Evolutionary conservation across 2,113 vertebrate species (phyloP).

Genomic region (Melanocharis versteri): DNA sequence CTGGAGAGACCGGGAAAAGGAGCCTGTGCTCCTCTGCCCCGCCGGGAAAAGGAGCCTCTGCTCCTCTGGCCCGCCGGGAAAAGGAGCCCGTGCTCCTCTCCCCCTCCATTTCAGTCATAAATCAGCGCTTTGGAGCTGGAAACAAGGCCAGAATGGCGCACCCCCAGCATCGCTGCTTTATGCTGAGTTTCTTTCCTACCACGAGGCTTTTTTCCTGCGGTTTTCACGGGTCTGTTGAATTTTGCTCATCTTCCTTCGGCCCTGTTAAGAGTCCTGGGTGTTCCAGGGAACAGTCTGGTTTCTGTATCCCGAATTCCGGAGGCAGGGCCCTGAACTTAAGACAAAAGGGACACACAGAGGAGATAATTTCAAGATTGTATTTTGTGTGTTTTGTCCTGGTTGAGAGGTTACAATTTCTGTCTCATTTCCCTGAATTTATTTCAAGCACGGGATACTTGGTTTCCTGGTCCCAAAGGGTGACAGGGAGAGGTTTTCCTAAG

Average conservation of each 20-base stretch:
- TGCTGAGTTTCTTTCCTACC: rapidly evolving
- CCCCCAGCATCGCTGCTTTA: rapidly evolving
- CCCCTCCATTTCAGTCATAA: not conserved
- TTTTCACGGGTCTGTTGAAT: rapidly evolving
- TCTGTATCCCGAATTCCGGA: not conserved
- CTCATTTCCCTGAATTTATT: not conserved
- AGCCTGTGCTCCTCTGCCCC: not conserved
- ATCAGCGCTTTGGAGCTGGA: rapidly evolving
- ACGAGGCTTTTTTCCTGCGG: not conserved
- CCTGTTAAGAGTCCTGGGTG: not conserved
- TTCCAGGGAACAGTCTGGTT: not conserved
- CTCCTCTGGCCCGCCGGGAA: too few species aligned
- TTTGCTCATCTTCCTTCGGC: not conserved
- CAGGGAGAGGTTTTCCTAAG: not conserved
- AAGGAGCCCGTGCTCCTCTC: not conserved
- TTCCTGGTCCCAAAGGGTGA: not conserved
- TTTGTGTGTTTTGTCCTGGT: not conserved
- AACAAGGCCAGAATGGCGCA: rapidly evolving
- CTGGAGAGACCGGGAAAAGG: rapidly evolving
- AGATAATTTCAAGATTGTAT: not conserved
- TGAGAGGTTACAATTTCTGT: not conserved
- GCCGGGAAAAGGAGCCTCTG: rapidly evolving
- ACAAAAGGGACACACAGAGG: rapidly evolving
- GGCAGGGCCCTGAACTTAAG: not conserved
- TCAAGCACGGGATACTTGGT: rapidly evolving